These are phyloP conservation scores for Ennomos fuscantarius DNA, from an alignment of 2,888 invertebrate genomes.

Conservation along the genomic window DNA sequence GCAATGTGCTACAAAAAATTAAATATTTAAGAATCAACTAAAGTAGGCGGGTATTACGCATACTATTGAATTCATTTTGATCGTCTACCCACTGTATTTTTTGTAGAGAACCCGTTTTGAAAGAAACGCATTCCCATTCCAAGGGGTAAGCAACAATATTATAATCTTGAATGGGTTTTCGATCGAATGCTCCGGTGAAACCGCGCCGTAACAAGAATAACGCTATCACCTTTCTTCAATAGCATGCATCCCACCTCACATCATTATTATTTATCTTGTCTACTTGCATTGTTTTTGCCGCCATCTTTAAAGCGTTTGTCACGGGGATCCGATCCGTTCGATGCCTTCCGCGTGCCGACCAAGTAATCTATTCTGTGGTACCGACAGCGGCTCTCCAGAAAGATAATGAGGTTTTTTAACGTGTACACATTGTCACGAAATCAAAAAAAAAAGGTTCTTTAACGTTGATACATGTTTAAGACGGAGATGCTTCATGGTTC, in stretches of 20 bases:
- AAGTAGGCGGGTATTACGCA: too few relatives aligned
- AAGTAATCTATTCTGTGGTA: too few relatives aligned
- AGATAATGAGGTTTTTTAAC: conserved; percentile 61
- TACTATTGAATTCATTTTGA: too few relatives aligned
- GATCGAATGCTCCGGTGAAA: too few relatives aligned
- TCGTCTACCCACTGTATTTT: too few relatives aligned
- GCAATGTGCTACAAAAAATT: too few relatives aligned
- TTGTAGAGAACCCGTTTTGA: background rate
- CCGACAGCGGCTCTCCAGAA: conserved; percentile 42
- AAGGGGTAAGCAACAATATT: too few relatives aligned
- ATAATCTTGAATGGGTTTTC: too few relatives aligned
- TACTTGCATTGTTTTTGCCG: conserved; percentile 49
- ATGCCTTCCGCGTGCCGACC: conserved; percentile 54
- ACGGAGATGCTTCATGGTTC: conserved; percentile 4
- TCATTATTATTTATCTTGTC: conserved; percentile 35
- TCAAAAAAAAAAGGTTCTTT: conserved; percentile 23
- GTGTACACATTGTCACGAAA: conserved; percentile 42
- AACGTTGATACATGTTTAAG: conserved; percentile 1
- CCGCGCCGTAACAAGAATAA: too few relatives aligned
- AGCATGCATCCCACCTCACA: conserved; percentile 25
- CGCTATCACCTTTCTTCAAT: conserved; percentile 6
- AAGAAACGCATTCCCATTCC: background rate
- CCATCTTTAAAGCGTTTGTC: conserved; percentile 40
- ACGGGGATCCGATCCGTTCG: conserved; percentile 30
- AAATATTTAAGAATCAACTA: too few relatives aligned